Conservation (phyloP, 1,140 invertebrate genomes). For the Aporrectodea caliginosa region DNA sequence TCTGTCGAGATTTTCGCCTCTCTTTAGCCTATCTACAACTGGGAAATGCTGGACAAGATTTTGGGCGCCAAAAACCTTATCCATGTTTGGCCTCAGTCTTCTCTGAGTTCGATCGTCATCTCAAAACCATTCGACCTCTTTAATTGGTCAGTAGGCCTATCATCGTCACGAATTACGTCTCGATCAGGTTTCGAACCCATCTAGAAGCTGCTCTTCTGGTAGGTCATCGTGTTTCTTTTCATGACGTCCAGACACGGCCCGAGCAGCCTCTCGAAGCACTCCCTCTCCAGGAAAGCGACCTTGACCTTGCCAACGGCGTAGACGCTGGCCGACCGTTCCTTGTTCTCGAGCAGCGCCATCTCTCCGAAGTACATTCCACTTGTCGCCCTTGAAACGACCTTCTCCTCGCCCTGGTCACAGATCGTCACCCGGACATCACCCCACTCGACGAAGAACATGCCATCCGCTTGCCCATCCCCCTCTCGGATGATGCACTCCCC, state of each 20-base stretch:
- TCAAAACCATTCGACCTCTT: too few relatives aligned
- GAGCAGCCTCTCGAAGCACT: slow-evolving; percentile 92
- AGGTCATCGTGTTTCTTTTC: slow-evolving; percentile 95
- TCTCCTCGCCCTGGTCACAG: slow-evolving; percentile 33
- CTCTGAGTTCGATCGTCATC: too few relatives aligned
- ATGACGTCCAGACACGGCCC: slow-evolving; percentile 98
- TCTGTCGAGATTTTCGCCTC: too few relatives aligned
- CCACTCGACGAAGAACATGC: slow-evolving; percentile 95
- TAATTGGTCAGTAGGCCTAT: too few relatives aligned
- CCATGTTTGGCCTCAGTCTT: too few relatives aligned
- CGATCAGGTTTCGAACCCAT: too few relatives aligned
- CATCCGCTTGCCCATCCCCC: slow-evolving; percentile 82
- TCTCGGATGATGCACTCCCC: slow-evolving; percentile 77
- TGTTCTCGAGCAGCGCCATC: slow-evolving; percentile 73
- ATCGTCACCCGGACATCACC: slow-evolving; percentile 59
- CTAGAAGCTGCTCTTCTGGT: slow-evolving; percentile 81
- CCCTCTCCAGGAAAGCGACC: slow-evolving; percentile 86
- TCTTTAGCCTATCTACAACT: too few relatives aligned
- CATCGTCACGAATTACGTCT: too few relatives aligned
- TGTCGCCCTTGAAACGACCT: slow-evolving; percentile 42
- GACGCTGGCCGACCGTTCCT: slow-evolving; percentile 87
- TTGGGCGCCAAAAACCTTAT: too few relatives aligned
- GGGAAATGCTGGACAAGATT: too few relatives aligned
- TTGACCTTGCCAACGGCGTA: slow-evolving; percentile 57
- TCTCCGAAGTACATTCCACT: slow-evolving; percentile 54